Base-by-base conservation (phyloP, 2,888 invertebrate species). In the Cheilosia vernalis region DNA sequence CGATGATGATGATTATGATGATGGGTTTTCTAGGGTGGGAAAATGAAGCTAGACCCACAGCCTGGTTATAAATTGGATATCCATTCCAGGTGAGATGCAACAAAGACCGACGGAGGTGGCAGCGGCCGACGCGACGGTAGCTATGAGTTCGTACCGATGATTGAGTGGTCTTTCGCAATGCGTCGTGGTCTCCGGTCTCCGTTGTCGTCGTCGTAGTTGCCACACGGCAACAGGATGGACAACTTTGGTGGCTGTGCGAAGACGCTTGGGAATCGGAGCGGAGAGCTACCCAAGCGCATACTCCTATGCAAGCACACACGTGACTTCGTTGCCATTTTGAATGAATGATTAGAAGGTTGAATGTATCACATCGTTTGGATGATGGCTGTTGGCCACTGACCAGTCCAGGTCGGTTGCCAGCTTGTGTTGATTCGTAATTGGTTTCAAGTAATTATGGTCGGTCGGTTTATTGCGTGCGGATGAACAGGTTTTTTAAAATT, bases 381-480 rank as follows among this genome's bases (percentile, higher is more conserved):
- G 73, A 49, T 56, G 49, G 47, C 17, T 42, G 70, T 58, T 17
- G 58, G 51, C 15, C 40, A 51, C 5, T 64, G 44, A 15, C 47
- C 47, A 47, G 49, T 19, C 19, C 10, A 21, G 63, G 67, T 69
- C 51, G 63, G 61, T 74, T 27, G 60, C 47, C 30, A 19, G 66
- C 24, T 60, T 67, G 82, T 37, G 63, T 55, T 53, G 66, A 64
- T 79, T 80, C 66, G 70, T 85, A 85, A 85, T 85, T 81, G 85
- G 85, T 80, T 80, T 70, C 66, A 69, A 77, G 81, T 85, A 85
- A 85, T 81, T 81, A 85, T 72, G 72, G 66, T 76, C 67, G 76
- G 61, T 66, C 81, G 70, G 76, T 85, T 85, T 81, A 81, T 85
- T 85, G 85, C 85, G 85, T 85, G 85, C 85, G 77, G 76, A 70